A percentile compares a stretch with the other conserved stretches of the same genome.
Evolutionary conservation across 2,113 vertebrate species (phyloP).

Genomic region (Lipophrys pholis): DNA sequence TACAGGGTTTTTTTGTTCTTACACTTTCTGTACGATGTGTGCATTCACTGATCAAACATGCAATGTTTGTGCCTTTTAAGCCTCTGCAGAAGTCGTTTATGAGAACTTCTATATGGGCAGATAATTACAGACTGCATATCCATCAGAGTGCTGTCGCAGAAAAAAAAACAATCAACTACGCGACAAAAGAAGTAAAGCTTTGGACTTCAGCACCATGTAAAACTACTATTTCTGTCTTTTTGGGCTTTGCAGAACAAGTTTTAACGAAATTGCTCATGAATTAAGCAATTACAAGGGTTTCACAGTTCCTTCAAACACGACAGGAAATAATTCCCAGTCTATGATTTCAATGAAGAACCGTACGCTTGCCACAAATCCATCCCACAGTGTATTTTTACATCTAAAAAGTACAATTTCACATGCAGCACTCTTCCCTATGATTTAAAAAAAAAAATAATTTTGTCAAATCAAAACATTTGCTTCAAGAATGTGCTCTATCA

Average conservation of each 20-base stretch:
- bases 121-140: neutral
- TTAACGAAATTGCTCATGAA: neutral
- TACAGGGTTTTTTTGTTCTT: neutral
- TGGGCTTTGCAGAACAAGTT: neutral
- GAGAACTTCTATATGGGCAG: neutral
- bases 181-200: neutral
- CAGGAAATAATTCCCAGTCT: slow-evolving; percentile 18
- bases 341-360: slow-evolving; percentile 19
- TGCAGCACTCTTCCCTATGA: neutral
- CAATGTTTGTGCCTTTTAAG: neutral
- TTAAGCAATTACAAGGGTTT: slow-evolving; percentile 13
- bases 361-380: neutral
- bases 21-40: neutral
- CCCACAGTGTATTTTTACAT: slow-evolving; percentile 17
- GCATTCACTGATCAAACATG: neutral
- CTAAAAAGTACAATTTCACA: slow-evolving; percentile 27
- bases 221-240: neutral
- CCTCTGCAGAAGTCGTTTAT: neutral
- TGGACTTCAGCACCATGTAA: neutral
- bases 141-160: neutral
- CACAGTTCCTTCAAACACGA: slow-evolving; percentile 4
- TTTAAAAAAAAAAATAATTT: too few species aligned
- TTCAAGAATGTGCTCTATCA: neutral
- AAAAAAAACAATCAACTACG: neutral
- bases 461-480: slow-evolving; percentile 28